Evolutionary conservation across 1,140 invertebrate species (phyloP), one percentile per base, ranked within the genome.

Genomic region (Temnothorax curvispinosus): DNA sequence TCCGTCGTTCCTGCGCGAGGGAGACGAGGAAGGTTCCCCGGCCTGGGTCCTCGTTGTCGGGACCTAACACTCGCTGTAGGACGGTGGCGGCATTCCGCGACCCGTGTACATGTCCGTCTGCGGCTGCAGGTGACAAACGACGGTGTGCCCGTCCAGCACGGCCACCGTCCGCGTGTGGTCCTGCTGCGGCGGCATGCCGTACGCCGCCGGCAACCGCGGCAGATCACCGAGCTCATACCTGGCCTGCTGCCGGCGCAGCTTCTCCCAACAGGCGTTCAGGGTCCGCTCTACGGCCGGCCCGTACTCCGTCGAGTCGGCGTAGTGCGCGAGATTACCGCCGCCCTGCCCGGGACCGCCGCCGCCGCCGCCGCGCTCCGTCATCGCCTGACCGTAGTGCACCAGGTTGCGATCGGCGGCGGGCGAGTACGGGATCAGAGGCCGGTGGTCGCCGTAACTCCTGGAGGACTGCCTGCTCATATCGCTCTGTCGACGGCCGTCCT

Each of bases 131-230:
- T 98, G 97, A 92, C 97, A 98, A 13, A 98, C 97, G 50, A 98
- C 98, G 85, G 97, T 98, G 90, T 98, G 97, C 1, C 97, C 97
- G 92, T 98, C 97, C 13, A 98, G 95, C 1, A 98, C 97, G 1
- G 98, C 97, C 6, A 98, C 97, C 92, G 97, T 96, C 95, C 96
- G 95, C 95, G 96, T 93, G 91, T 97, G 95, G 93, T 96, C 93
- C 93, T 96, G 78, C 93, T 96, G 93, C 87, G 96, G 74, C 89
- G 96, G 75, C 90, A 95, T 94, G 93, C 95, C 96, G 93, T 93
- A 96, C 92, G 77, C 93, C 92, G 89, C 94, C 93, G 90, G 95
- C 44, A 96, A 94, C 85, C 96, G 95, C 64, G 94, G 93, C 92
- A 96, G 89, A 52, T 97, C 96, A 58, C 93, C 94, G 52, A 94